Percentiles rank a stretch among this genome's conserved stretches.
Conservation (phyloP, 1,140 invertebrate genomes). For the Trinorchestia longiramus region DNA sequence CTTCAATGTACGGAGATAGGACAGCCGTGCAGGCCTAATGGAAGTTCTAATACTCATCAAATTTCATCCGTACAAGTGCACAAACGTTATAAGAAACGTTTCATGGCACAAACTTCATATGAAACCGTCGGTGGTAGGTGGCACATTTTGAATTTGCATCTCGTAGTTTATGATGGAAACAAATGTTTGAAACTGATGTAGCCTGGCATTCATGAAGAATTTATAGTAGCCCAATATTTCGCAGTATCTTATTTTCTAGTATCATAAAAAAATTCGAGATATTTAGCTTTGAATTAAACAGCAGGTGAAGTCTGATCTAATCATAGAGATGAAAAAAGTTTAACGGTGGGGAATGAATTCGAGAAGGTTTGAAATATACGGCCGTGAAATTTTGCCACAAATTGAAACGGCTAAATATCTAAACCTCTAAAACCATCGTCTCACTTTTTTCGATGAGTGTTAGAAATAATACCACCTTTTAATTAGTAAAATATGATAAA, state of each 20-base stretch:
- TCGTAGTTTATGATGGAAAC: neutral
- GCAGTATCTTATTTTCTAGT: neutral
- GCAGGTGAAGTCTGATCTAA: neutral
- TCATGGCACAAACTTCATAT: neutral
- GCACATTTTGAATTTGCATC: neutral
- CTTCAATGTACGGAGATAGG: neutral
- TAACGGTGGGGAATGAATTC: too few species aligned
- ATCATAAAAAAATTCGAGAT: neutral
- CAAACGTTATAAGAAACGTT: neutral
- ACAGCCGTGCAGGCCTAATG: neutral
- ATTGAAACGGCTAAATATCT: too few species aligned
- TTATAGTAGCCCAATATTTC: neutral
- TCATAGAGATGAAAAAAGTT: too few species aligned
- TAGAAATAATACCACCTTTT: too few species aligned
- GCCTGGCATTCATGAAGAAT: too few species aligned
- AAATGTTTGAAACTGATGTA: neutral
- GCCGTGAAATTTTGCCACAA: too few species aligned
- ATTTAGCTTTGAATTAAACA: neutral
- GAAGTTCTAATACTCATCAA: neutral
- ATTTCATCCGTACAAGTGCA: too few species aligned
- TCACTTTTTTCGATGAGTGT: too few species aligned
- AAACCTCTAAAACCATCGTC: too few species aligned
- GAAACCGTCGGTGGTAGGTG: neutral
- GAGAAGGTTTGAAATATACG: too few species aligned
- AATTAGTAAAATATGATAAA: too few species aligned